Evolutionary conservation across 2,797 vertebrate species (phyloP).

Genomic region (Phoxinus dragarum): DNA sequence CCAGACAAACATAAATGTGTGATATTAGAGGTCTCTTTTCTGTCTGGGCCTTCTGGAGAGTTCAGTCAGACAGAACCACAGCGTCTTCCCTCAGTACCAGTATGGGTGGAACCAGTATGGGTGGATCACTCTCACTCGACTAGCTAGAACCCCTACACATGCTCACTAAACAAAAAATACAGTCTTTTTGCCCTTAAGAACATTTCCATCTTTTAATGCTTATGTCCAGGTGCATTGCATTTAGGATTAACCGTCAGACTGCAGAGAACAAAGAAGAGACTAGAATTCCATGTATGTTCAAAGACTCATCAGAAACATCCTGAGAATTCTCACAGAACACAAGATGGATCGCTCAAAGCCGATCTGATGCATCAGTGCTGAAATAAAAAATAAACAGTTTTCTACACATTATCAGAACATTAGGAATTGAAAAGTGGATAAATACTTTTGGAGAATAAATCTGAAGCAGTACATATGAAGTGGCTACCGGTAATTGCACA

Average conservation of each 20-base stretch:
- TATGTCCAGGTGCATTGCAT: not conserved
- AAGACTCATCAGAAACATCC: not conserved
- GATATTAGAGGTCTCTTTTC: not conserved
- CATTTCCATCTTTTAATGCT: not conserved
- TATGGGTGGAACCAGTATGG: constrained; percentile 28
- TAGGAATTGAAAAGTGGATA: not conserved
- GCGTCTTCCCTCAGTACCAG: constrained; percentile 20
- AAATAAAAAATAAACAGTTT: not conserved
- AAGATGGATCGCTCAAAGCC: not conserved
- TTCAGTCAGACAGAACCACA: constrained; percentile 5
- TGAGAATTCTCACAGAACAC: not conserved
- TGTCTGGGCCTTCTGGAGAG: constrained; percentile 22
- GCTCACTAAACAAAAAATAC: not conserved
- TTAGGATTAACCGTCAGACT: not conserved
- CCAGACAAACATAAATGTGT: not conserved
- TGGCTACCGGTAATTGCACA: not conserved
- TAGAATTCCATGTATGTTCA: not conserved
- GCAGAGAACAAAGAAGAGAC: not conserved
- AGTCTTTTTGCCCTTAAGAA: not conserved
- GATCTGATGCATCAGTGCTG: not conserved
- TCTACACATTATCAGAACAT: not conserved
- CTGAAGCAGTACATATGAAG: not conserved
- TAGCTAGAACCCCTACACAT: not conserved
- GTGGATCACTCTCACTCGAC: constrained; percentile 31
- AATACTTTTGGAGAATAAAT: not conserved